Conservation (phyloP, 2,797 vertebrate genomes). For the Darevskia nairensis region DNA sequence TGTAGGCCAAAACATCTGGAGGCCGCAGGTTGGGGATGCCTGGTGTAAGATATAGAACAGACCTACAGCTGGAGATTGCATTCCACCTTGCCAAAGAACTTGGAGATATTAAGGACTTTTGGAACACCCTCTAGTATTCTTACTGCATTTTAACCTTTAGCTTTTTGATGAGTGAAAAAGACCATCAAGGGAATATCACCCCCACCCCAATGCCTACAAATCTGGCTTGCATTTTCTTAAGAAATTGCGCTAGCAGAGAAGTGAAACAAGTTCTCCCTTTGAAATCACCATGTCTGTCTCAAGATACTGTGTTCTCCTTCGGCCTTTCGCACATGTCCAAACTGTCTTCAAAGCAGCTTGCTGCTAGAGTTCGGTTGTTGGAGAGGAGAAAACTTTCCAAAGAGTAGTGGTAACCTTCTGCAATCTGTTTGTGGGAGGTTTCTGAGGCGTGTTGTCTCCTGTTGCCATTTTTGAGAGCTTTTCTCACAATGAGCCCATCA, state of each 20-base stretch:
- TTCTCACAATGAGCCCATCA: neutral
- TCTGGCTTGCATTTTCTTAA: constrained; percentile 30
- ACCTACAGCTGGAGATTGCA: neutral
- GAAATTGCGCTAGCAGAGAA: neutral
- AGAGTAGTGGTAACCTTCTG: neutral
- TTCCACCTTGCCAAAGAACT: constrained; percentile 3
- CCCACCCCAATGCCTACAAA: neutral
- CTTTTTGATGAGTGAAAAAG: constrained; percentile 22
- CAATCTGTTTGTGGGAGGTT: constrained; percentile 14
- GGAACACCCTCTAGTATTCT: neutral
- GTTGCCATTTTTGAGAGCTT: neutral
- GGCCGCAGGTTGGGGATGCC: no score
- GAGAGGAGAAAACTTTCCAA: neutral
- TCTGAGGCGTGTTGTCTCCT: neutral
- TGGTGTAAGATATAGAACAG: neutral
- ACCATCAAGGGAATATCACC: neutral
- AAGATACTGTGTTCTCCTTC: constrained; percentile 10
- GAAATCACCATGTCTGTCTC: neutral
- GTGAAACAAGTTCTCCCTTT: neutral
- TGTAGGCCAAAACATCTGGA: no score
- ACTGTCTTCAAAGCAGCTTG: constrained; percentile 23
- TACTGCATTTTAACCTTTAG: neutral
- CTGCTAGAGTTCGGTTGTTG: neutral
- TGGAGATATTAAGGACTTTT: neutral
- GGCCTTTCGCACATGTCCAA: constrained; percentile 8